Evolutionary conservation across 2,113 vertebrate genomes (phyloP).

Genomic region (Hemichromis elongatus): DNA sequence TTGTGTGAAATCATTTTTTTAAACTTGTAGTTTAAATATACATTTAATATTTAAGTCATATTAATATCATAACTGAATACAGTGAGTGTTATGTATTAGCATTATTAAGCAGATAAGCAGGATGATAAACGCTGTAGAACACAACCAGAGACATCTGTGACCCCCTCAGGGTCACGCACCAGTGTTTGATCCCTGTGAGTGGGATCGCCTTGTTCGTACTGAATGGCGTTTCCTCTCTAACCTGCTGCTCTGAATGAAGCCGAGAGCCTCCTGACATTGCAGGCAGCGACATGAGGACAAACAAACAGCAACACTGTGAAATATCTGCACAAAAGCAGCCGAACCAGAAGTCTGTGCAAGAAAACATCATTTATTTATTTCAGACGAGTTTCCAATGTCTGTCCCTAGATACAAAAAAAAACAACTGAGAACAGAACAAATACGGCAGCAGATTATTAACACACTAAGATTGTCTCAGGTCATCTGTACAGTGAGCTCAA

Average conservation of each 20-base stretch:
- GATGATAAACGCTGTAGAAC: background rate
- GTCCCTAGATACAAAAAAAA: background rate
- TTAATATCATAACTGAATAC: background rate
- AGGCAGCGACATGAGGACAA: background rate
- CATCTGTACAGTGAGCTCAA: background rate
- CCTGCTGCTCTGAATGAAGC: constrained; percentile 29
- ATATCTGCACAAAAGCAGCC: too few species aligned
- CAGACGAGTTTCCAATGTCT: background rate
- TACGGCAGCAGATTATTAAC: background rate
- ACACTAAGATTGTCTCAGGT: background rate
- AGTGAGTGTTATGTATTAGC: background rate
- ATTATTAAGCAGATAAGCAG: background rate
- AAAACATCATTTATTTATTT: background rate
- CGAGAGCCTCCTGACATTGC: background rate
- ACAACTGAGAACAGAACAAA: background rate
- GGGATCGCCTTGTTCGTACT: background rate
- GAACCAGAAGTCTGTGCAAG: background rate
- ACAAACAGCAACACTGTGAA: too few species aligned
- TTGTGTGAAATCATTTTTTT: too few species aligned
- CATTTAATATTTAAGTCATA: background rate
- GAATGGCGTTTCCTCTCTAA: background rate
- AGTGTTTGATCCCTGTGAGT: background rate
- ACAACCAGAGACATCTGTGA: background rate
- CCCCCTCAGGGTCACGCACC: background rate
- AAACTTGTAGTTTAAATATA: background rate